These are phyloP conservation scores for Oryzaephilus surinamensis DNA, from an alignment of 1,140 invertebrate species.

Conservation along the genomic window DNA sequence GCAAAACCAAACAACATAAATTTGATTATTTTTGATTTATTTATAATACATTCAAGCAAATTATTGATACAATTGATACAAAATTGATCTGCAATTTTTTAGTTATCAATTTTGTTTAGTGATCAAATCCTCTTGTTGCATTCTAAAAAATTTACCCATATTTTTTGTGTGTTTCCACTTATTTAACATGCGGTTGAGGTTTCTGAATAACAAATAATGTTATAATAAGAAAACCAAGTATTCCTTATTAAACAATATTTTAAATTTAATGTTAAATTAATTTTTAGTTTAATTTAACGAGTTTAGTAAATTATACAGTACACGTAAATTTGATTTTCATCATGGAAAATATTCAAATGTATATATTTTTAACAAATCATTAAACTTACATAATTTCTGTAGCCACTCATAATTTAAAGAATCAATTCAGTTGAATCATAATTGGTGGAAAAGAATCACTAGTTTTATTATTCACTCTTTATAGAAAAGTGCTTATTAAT, in stretches of 20 bases:
- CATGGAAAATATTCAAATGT: too few relatives aligned
- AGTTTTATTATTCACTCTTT: neutral
- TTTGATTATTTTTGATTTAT: too few relatives aligned
- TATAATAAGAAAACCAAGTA: neutral
- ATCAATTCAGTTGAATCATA: slow-evolving; percentile 2
- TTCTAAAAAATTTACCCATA: too few relatives aligned
- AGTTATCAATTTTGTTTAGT: too few relatives aligned
- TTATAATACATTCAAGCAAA: too few relatives aligned
- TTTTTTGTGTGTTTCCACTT: neutral
- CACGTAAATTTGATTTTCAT: neutral
- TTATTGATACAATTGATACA: too few relatives aligned
- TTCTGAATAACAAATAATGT: neutral
- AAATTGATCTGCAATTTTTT: too few relatives aligned
- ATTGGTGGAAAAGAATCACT: neutral
- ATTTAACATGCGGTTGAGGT: neutral
- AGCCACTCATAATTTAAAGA: slow-evolving; percentile 21
- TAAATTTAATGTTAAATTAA: neutral
- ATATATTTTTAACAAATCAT: slow-evolving; percentile 1
- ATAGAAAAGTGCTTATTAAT: neutral
- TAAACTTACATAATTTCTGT: slow-evolving; percentile 28
- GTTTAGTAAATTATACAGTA: neutral
- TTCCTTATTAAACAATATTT: neutral
- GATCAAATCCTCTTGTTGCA: too few relatives aligned
- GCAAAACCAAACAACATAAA: too few relatives aligned
- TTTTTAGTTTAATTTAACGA: neutral